Conservation (phyloP, 2,113 vertebrate genomes). For the Physeter macrocephalus region DNA sequence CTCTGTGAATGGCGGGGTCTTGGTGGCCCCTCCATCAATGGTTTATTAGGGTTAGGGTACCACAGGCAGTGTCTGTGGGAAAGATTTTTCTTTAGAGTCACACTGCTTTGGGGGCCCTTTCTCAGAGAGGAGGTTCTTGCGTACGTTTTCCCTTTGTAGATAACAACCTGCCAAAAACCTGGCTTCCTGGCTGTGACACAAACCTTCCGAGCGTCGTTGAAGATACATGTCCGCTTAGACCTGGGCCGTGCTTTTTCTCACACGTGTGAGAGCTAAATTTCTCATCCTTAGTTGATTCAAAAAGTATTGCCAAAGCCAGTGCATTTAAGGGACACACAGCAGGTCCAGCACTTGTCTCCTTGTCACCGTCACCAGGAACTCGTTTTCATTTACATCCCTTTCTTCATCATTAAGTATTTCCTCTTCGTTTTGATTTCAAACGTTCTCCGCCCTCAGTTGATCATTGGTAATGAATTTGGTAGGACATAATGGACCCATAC, state of each 20-base stretch:
- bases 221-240: neutral
- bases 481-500: neutral
- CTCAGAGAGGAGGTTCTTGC: neutral
- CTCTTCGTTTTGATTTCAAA: slow-evolving; percentile 37
- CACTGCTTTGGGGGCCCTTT: neutral
- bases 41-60: neutral
- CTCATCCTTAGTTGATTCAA: neutral
- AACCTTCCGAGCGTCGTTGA: neutral
- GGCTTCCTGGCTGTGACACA: neutral
- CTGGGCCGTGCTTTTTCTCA: neutral
- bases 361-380: neutral
- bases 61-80: neutral
- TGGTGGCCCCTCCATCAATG: neutral
- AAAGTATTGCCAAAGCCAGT: neutral
- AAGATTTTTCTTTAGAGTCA: neutral
- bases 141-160: neutral
- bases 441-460: neutral
- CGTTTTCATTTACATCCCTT: neutral
- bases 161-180: neutral
- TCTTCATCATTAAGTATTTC: neutral
- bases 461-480: slow-evolving; percentile 31
- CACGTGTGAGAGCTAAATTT: neutral
- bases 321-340: neutral
- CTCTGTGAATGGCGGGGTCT: fast-evolving
- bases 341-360: neutral